phyloP scores from a whole-genome alignment of 2,888 invertebrate species.

The Ctenicera cuprea region DNA sequence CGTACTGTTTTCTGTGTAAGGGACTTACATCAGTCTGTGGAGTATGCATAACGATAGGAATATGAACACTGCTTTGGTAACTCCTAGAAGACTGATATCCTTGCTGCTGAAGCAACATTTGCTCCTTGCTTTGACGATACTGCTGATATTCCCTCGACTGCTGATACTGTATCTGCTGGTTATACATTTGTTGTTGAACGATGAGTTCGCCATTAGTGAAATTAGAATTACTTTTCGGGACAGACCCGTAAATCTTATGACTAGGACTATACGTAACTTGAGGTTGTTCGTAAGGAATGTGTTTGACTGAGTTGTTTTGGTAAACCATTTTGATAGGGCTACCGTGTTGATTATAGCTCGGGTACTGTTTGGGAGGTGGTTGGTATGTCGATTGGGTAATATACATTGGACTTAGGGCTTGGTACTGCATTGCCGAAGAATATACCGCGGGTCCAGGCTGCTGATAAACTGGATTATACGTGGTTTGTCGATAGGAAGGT shows the following conservation, averaged over 20 bases:
- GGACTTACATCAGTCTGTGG: constrained; percentile 66
- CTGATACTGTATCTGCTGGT: constrained; percentile 64
- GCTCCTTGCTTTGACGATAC: constrained; percentile 67
- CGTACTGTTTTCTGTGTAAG: constrained; percentile 60
- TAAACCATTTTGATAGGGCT: constrained; percentile 63
- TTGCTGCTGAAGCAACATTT: constrained; percentile 66
- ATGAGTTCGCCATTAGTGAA: constrained; percentile 67
- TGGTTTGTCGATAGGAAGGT: constrained; percentile 60
- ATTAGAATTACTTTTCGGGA: constrained; percentile 54
- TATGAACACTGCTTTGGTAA: constrained; percentile 68
- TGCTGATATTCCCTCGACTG: constrained; percentile 67
- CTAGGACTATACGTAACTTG: constrained; percentile 58
- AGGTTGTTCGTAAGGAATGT: constrained; percentile 62
- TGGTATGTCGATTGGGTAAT: constrained; percentile 63
- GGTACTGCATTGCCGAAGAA: constrained; percentile 67
- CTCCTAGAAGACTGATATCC: constrained; percentile 61
- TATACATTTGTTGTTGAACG: constrained; percentile 67
- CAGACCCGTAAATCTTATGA: constrained; percentile 63
- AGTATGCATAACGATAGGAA: constrained; percentile 66
- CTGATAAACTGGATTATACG: constrained; percentile 56
- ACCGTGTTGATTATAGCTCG: constrained; percentile 63
- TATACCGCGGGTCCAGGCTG: constrained; percentile 58
- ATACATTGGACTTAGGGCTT: constrained; percentile 67
- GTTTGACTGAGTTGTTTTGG: constrained; percentile 64
- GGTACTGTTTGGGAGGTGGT: constrained; percentile 62